Evolutionary conservation across 2,888 invertebrate species (phyloP).

Genomic region (Clunio marinus): DNA sequence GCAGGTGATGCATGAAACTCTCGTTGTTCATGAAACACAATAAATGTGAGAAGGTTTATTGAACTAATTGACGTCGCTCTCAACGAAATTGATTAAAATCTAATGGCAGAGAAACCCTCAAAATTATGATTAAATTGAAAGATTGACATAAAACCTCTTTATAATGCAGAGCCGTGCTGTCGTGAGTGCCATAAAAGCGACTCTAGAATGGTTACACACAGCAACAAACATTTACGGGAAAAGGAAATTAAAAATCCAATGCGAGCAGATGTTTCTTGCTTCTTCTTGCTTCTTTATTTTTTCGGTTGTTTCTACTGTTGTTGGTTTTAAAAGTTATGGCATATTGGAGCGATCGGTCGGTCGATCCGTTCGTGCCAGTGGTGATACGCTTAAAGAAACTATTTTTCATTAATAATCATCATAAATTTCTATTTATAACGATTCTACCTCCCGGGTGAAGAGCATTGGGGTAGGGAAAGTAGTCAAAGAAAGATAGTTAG

Average conservation of each 20-base stretch:
- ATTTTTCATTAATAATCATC: constrained; percentile 21
- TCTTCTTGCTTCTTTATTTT: not conserved
- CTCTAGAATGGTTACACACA: not conserved
- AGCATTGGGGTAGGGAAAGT: not conserved
- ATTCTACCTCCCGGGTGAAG: constrained; percentile 3
- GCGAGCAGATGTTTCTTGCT: constrained; percentile 30
- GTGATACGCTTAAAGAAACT: not conserved
- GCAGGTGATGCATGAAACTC: constrained; percentile 26
- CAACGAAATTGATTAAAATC: constrained; percentile 18
- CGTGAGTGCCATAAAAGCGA: not conserved
- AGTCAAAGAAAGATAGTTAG: not conserved
- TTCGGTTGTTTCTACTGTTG: not conserved
- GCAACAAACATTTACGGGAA: not conserved
- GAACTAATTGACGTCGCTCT: constrained; percentile 10
- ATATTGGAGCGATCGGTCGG: not conserved
- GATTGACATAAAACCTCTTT: constrained; percentile 17
- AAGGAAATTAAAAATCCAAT: constrained; percentile 33
- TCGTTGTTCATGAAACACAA: not conserved
- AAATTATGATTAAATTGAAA: constrained; percentile 19
- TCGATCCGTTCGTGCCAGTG: not conserved
- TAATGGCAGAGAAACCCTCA: not conserved
- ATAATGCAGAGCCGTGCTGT: not conserved
- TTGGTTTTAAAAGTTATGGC: constrained; percentile 7
- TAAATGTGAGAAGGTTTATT: not conserved
- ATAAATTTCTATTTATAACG: constrained; percentile 1